Conservation (phyloP, 2,888 invertebrate genomes). For the Synergus itoensis region DNA sequence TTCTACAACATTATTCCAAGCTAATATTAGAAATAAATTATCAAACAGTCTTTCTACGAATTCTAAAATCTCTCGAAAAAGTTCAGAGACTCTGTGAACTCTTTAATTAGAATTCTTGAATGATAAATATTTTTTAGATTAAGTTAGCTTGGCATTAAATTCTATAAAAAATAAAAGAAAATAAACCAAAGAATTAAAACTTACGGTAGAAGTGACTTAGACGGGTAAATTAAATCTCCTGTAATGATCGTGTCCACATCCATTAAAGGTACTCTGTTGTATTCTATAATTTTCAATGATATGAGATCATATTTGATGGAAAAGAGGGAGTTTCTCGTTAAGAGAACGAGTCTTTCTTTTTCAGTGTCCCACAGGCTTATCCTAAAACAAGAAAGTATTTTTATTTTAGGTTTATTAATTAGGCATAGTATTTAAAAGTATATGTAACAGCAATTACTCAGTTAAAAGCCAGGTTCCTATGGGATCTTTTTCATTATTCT, state of each 20-base stretch:
- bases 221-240: slow-evolving; percentile 90
- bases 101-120: neutral
- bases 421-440: slow-evolving; percentile 20
- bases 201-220: slow-evolving; percentile 91
- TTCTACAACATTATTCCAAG: slow-evolving; percentile 77
- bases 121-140: neutral
- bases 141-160: too few species aligned
- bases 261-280: slow-evolving; percentile 84
- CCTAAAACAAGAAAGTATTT: slow-evolving; percentile 78
- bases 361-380: slow-evolving; percentile 94
- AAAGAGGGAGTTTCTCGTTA: slow-evolving; percentile 87
- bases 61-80: neutral
- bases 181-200: slow-evolving; percentile 73
- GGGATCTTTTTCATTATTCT: slow-evolving; percentile 84
- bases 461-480: slow-evolving; percentile 89
- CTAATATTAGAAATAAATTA: neutral
- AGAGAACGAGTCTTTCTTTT: slow-evolving; percentile 87
- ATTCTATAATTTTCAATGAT: slow-evolving; percentile 86
- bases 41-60: too few species aligned
- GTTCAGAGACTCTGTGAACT: neutral
- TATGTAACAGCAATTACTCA: slow-evolving; percentile 82
- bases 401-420: neutral
- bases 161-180: too few species aligned
- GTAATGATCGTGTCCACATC: slow-evolving; percentile 86
- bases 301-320: slow-evolving; percentile 93